A percentile compares a stretch with the other conserved stretches of the same genome.
Evolutionary conservation across 2,113 vertebrate species (phyloP).

Genomic region (Danio rerio): DNA sequence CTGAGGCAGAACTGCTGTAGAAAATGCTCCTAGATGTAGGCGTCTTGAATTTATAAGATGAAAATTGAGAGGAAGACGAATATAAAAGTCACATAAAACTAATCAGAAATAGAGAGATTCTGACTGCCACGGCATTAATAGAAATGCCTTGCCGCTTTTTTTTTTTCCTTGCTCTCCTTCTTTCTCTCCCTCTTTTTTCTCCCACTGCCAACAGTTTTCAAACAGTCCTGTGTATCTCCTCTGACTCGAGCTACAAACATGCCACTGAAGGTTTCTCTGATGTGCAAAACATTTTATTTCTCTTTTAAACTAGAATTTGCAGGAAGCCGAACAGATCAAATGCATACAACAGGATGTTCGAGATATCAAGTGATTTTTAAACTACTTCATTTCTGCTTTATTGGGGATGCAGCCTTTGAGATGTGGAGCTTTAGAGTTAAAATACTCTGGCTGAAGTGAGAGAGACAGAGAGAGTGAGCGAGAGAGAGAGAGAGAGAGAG

Average conservation of each 20-base stretch:
- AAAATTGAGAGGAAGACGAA: constrained; percentile 45
- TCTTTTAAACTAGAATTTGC: constrained; percentile 31
- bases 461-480: neutral
- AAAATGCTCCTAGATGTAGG: constrained; percentile 17
- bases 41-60: constrained; percentile 14
- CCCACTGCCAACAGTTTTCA: constrained; percentile 53
- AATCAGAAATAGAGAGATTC: constrained; percentile 56
- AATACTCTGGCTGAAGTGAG: neutral
- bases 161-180: constrained; percentile 6
- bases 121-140: constrained; percentile 42
- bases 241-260: constrained; percentile 46
- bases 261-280: constrained; percentile 44
- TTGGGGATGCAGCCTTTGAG: constrained; percentile 2
- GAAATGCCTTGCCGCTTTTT: constrained; percentile 7
- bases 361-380: constrained; percentile 38
- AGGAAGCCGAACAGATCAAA: constrained; percentile 33
- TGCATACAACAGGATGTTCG: constrained; percentile 7
- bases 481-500: neutral
- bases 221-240: constrained; percentile 49
- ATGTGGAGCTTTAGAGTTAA: neutral
- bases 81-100: constrained; percentile 47
- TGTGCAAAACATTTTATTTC: constrained; percentile 52
- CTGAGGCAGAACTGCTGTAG: neutral
- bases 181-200: constrained; percentile 6
- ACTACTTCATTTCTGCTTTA: constrained; percentile 34